A percentile compares a stretch with the other conserved stretches of the same genome.
Conservation (phyloP, 2,888 invertebrate species). For the Rhabditophanes sp. region DNA sequence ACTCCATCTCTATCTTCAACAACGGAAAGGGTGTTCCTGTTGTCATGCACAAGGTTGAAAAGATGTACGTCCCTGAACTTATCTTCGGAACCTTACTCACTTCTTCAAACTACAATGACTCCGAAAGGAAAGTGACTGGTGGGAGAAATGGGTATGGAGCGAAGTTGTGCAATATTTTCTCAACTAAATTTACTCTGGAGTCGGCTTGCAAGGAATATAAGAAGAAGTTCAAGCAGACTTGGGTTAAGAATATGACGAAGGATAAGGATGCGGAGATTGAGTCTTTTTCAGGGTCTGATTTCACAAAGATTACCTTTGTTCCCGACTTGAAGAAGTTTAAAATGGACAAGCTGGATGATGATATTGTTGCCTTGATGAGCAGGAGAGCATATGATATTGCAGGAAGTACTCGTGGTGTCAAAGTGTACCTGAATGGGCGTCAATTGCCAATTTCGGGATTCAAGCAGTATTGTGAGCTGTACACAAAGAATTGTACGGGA, state of each 20-base stretch:
- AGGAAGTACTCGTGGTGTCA: constrained; percentile 69
- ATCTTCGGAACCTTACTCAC: constrained; percentile 96
- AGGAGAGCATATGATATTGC: constrained; percentile 87
- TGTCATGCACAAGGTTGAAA: constrained; percentile 68
- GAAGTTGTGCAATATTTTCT: constrained; percentile 96
- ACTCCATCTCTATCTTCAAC: constrained; percentile 80
- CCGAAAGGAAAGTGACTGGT: constrained; percentile 67
- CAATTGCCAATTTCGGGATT: constrained; percentile 66
- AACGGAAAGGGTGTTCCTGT: constrained; percentile 95
- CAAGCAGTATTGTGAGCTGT: constrained; percentile 86
- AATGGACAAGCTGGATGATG: constrained; percentile 78
- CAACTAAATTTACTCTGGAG: constrained; percentile 83
- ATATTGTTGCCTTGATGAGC: constrained; percentile 76
- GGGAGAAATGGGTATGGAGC: constrained; percentile 98
- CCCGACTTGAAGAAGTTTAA: constrained; percentile 87
- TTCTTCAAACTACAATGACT: constrained; percentile 95
- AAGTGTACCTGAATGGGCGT: constrained; percentile 76
- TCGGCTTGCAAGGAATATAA: constrained; percentile 73
- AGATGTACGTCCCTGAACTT: constrained; percentile 96
- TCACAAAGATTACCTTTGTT: constrained; percentile 75
- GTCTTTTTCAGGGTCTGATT: constrained; percentile 61
- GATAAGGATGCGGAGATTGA: constrained; percentile 58
- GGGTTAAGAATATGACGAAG: constrained; percentile 87
- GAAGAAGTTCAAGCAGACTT: constrained; percentile 73
- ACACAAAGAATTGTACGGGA: constrained; percentile 65